Percentiles rank a stretch among this genome's conserved stretches.
phyloP scores from a whole-genome alignment of 2,797 vertebrate species.

The Chromobotia macracanthus region DNA sequence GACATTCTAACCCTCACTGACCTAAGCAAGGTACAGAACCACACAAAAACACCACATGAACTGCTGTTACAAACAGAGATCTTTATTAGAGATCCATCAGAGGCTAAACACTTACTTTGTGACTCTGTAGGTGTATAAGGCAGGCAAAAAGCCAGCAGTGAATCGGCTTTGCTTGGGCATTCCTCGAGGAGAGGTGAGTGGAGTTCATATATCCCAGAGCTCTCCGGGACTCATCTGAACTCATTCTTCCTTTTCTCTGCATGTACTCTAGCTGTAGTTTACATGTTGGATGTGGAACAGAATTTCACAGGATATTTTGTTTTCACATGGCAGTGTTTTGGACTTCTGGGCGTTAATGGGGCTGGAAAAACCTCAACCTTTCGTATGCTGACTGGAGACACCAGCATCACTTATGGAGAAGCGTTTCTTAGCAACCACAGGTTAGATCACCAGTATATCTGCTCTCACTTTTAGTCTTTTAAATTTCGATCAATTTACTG shows the following conservation, averaged over 20 bases:
- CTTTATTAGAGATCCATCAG: not conserved
- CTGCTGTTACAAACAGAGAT: not conserved
- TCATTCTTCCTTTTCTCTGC: not conserved
- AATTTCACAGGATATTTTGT: not conserved
- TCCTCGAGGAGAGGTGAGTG: slow-evolving; percentile 84
- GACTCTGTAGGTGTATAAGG: slow-evolving; percentile 80
- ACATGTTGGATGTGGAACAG: not conserved
- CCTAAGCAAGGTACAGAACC: slow-evolving; percentile 84
- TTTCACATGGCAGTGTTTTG: slow-evolving; percentile 63
- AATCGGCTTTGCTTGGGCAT: slow-evolving; percentile 88
- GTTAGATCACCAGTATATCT: slow-evolving; percentile 57
- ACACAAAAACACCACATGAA: not conserved
- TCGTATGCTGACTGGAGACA: slow-evolving; percentile 84
- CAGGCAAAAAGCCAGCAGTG: slow-evolving; percentile 82
- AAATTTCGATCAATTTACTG: not conserved
- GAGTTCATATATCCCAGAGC: not conserved
- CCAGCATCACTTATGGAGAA: slow-evolving; percentile 74
- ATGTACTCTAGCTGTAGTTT: not conserved
- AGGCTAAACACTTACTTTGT: not conserved
- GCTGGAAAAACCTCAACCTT: slow-evolving; percentile 83
- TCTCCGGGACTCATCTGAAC: not conserved
- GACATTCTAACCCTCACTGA: slow-evolving; percentile 84
- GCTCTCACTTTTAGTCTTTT: not conserved
- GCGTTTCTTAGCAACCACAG: slow-evolving; percentile 79
- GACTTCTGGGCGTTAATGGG: slow-evolving; percentile 78